Base-by-base conservation (phyloP, 1,140 invertebrate species). In the Chelonus insularis region DNA sequence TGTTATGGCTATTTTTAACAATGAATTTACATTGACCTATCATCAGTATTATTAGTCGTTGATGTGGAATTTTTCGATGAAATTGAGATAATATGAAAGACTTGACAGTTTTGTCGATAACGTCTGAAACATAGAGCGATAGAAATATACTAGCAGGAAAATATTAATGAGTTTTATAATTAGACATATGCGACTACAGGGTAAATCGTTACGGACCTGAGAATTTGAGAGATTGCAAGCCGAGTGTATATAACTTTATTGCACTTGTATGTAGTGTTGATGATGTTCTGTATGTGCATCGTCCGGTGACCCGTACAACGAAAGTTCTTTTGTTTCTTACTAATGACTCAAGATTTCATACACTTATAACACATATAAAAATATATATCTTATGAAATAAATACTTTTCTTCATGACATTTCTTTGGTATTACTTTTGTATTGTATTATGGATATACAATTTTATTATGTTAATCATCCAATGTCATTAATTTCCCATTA, bases 281-380 rank as follows among this genome's bases (percentile, higher is more conserved):
- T 32, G 12, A 34, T 51, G 18, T 18, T 60, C 5, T 45, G 23
- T 29, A 39, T 18, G 20, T 20, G 37, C 23, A 11, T 52, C 39
- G 48, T 37, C 48, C 68, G 64, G 54, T 72, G 66, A 68, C 64
- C 62, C 65, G 62, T 61, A 64, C 47, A 55, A 54, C 65, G 69
- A 71, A 71, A 71, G 69, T 71, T 71, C 69, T 71, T 68, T 71
- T 71, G 69, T 71, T 71, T 60, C 58, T n/a, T n/a, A 54, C 58
- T 12, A 52, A 25, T 61, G 48, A 60, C 69, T 69, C 66, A 61
- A 65, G 64, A 66, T 64, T 66, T 59, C 69, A 67, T 72, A 63
- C 57, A 68, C 66, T 76, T 65, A 63, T 54, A n/a, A n/a, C n/a
- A 25, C 64, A 65, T 63, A 68, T 14, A 36, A 36, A 54, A 57